A percentile compares a stretch with the other conserved stretches of the same genome.
Evolutionary conservation across 2,113 vertebrate genomes (phyloP).

Genomic region (Plecotus auritus): DNA sequence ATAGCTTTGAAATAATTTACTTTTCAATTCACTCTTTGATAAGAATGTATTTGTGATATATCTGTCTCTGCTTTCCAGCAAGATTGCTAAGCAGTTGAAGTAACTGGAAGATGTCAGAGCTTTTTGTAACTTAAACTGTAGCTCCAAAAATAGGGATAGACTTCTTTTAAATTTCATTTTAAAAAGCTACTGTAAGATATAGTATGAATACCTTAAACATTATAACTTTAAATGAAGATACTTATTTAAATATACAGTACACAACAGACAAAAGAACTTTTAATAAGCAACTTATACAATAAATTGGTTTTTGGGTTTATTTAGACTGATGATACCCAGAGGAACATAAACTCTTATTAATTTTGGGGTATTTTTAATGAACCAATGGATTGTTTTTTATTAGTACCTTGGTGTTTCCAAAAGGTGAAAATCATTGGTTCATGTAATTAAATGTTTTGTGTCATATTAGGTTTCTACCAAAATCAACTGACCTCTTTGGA

Average conservation of each 20-base stretch:
- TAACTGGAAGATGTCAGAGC: not conserved
- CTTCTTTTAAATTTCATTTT: slow-evolving; percentile 26
- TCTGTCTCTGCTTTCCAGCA: not conserved
- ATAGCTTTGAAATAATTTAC: not conserved
- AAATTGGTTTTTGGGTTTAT: slow-evolving; percentile 45
- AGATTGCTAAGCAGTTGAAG: not conserved
- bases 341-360: slow-evolving; percentile 44
- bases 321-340: slow-evolving; percentile 27
- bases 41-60: not conserved
- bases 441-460: slow-evolving; percentile 29
- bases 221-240: not conserved
- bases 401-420: slow-evolving; percentile 42
- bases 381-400: slow-evolving; percentile 50
- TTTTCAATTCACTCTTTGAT: not conserved
- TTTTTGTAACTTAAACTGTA: slow-evolving; percentile 15
- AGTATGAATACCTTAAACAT: not conserved
- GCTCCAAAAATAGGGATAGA: not conserved
- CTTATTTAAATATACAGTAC: slow-evolving; percentile 20
- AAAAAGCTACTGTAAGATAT: not conserved
- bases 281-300: not conserved
- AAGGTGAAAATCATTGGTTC: slow-evolving; percentile 37
- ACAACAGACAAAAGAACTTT: slow-evolving; percentile 30
- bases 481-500: slow-evolving; percentile 8
- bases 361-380: slow-evolving; percentile 50
- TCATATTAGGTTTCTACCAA: not conserved